Base-by-base conservation (phyloP, 2,113 vertebrate genomes). In the Bos taurus region DNA sequence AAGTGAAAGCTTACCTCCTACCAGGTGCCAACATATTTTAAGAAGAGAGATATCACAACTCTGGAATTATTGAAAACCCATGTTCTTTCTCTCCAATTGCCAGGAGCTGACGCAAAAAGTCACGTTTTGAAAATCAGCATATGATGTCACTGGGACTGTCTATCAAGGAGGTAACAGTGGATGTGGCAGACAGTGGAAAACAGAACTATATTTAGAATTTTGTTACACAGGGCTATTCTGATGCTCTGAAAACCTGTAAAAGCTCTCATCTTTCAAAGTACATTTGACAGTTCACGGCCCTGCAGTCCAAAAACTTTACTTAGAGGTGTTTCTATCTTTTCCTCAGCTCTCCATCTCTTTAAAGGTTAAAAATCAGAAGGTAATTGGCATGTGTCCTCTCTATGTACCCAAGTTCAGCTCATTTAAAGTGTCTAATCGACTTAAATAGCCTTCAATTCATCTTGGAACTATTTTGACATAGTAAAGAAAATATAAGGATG, bases 381-480 rank as follows among this genome's bases (percentile, higher is more conserved):
- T 96, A 95, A 97, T 91, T 94, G 54, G 92, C 95, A 90, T 84
- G 86, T 97, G 93, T 96, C 97, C 85, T 85, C 97, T 97, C 89
- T 64, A 19, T 77, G 91, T 91, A 62, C 94, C 97, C 94, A 60
- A 17, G 86, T 97, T 97, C 97, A 95, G 97, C 97, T 97, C 94
- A 94, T 98, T 98, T 97, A 98, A 92, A 98, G 91, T 54, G 84
- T 97, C 97, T 98, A 89, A 97, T 97, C 98, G 97, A 89, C 60
- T 97, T 97, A 97, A 97, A 98, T 85, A 96, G 40, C 71, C 87
- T 96, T 97, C 86, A 92, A 81, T 98, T 98, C 97, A 64, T 82
- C 95, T 98, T 98, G 98, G 97, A 98, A 96, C 67, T 82, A 28
- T 98, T 98, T 98, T 92, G 97, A 90, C 82, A 28, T 67, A 92